These are phyloP conservation scores for Trichacis sp. DNA, from an alignment of 2,888 invertebrate species.

Conservation along the genomic window DNA sequence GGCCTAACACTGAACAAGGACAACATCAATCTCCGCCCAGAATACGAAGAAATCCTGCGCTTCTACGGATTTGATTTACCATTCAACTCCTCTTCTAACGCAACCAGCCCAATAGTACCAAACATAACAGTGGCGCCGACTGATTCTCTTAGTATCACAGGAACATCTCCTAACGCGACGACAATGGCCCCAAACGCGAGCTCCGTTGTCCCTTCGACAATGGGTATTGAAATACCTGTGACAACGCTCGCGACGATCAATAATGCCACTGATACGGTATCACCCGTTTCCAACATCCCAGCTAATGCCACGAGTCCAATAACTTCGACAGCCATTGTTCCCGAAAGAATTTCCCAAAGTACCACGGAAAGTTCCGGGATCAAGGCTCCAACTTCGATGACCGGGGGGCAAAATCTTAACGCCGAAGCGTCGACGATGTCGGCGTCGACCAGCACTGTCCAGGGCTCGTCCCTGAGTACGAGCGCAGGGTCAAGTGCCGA, in stretches of 20 bases:
- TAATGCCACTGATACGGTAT: conserved; percentile 40
- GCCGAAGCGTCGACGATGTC: conserved; percentile 8
- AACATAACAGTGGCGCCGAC: conserved; percentile 22
- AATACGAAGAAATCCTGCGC: conserved; percentile 79
- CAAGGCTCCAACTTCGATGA: neutral
- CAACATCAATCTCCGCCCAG: conserved; percentile 80
- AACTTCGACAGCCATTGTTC: conserved; percentile 4
- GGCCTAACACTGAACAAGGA: conserved; percentile 84
- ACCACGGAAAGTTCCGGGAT: no score
- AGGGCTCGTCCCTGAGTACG: conserved; percentile 10
- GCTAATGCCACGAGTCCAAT: neutral
- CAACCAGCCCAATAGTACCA: conserved; percentile 13
- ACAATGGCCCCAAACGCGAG: conserved; percentile 25
- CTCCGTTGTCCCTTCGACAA: conserved; percentile 23
- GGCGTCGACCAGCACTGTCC: neutral
- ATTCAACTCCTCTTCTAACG: conserved; percentile 44
- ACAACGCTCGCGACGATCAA: conserved; percentile 29
- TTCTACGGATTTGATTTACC: conserved; percentile 85
- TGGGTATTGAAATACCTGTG: conserved; percentile 20
- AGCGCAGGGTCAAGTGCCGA: conserved; percentile 17
- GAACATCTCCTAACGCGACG: conserved; percentile 23
- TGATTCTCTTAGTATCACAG: conserved; percentile 8
- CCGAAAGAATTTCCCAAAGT: conserved; percentile 22
- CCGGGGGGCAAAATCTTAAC: neutral
- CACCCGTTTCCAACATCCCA: conserved; percentile 17